Evolutionary conservation across 2,888 invertebrate genomes (phyloP).

Genomic region (Troilus luridus): DNA sequence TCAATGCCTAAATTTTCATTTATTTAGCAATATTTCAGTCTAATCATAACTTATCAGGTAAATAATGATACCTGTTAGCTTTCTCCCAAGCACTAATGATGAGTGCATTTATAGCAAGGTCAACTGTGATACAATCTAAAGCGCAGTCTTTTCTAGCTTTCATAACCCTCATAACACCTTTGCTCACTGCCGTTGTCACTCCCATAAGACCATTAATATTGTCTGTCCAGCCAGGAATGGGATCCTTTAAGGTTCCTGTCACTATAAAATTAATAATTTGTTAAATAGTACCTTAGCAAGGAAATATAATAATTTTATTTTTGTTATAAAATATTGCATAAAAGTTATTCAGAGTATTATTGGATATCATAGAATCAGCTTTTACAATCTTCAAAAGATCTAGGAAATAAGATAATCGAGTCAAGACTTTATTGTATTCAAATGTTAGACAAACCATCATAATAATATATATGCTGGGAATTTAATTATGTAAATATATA

Average conservation of each 20-base stretch:
- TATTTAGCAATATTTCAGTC: too few relatives aligned
- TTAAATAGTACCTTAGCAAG: neutral
- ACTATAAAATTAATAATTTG: constrained; percentile 65
- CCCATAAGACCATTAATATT: constrained; percentile 71
- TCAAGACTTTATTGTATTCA: too few relatives aligned
- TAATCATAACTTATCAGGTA: too few relatives aligned
- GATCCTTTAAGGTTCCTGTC: constrained; percentile 69
- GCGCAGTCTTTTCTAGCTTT: constrained; percentile 40
- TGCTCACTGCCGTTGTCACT: constrained; percentile 61
- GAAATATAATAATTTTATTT: neutral
- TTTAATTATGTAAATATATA: too few relatives aligned
- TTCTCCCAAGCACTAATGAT: constrained; percentile 65
- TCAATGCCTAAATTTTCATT: too few relatives aligned
- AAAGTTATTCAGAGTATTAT: constrained; percentile 60
- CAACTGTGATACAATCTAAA: constrained; percentile 64
- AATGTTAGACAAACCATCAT: too few relatives aligned
- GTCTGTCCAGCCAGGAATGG: constrained; percentile 71
- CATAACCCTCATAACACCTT: constrained; percentile 62
- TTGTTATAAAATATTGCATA: neutral
- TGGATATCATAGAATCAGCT: too few relatives aligned
- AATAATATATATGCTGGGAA: too few relatives aligned
- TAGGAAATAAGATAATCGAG: too few relatives aligned
- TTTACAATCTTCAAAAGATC: too few relatives aligned
- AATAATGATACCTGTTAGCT: neutral
- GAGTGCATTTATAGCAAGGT: constrained; percentile 65